Evolutionary conservation across 2,113 vertebrate genomes (phyloP).

Genomic region (Scomber japonicus): DNA sequence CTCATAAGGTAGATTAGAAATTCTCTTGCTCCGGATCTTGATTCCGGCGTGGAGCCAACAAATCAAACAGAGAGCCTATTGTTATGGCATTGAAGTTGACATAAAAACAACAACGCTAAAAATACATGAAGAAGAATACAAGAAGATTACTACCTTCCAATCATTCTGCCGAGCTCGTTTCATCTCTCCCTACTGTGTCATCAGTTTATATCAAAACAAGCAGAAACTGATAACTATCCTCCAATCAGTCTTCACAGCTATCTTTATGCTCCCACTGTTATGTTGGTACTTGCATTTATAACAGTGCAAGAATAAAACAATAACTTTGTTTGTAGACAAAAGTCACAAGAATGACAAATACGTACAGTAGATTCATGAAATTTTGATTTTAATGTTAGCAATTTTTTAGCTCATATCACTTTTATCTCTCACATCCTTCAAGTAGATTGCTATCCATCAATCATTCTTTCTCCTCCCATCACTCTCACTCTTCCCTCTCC

Average conservation of each 20-base stretch:
- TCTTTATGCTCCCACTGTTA: constrained; percentile 45
- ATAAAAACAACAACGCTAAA: constrained; percentile 69
- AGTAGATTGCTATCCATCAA: constrained; percentile 44
- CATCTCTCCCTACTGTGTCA: constrained; percentile 67
- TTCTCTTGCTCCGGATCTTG: constrained; percentile 9
- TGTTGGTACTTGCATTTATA: constrained; percentile 43
- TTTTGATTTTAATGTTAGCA: constrained; percentile 28
- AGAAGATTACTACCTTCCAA: constrained; percentile 64
- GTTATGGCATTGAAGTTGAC: constrained; percentile 59
- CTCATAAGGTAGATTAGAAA: constrained; percentile 37
- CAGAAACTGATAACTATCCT: constrained; percentile 59
- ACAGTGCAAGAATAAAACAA: constrained; percentile 20
- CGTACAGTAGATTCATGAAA: constrained; percentile 20
- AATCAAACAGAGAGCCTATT: constrained; percentile 56
- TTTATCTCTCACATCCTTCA: constrained; percentile 29
- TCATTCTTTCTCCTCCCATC: constrained; percentile 42
- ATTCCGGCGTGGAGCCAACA: constrained; percentile 28
- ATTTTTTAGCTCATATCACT: constrained; percentile 30
- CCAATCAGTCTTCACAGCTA: constrained; percentile 58
- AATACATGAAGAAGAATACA: constrained; percentile 59
- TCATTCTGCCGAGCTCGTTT: constrained; percentile 60
- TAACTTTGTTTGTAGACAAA: constrained; percentile 10
- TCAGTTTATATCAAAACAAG: constrained; percentile 66
- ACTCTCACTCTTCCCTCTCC: constrained; percentile 31
- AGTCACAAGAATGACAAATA: constrained; percentile 24